Base-by-base conservation (phyloP, 2,888 invertebrate genomes). In the Pseudococcus viburni region DNA sequence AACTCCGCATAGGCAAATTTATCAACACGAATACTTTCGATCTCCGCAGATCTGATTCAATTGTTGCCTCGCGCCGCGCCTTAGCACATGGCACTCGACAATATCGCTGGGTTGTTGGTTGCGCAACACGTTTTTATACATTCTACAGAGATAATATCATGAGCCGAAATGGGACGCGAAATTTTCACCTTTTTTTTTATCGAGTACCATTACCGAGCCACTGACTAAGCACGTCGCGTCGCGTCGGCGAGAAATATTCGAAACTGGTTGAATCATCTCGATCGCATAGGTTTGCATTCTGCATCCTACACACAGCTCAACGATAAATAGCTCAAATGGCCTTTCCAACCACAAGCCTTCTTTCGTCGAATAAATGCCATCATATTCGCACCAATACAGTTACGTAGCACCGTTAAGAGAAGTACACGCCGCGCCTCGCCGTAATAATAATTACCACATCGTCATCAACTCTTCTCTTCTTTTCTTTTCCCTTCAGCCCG, bases 181-280 rank as follows among this genome's bases (percentile, higher is more conserved):
- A 64, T 64, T 64, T 22, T 64, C 7, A 64, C 64, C 64, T 22
- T 9, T 2, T 64, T 64, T 19, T n/a, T 33, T 33, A 22, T 64
- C 51, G 12, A 12, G 15, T 17, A 51, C 19, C 22, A 64, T 64
- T 19, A 19, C 22, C 12, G 19, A 22, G 19, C 64, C 22, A 11
- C 64, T 64, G 64, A 64, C 64, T 64, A 64, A 64, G 26, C 26
- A 33, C 26, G 26, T 33, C 26, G 26, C 26, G 26, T 22, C 19
- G 19, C 12, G 64, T 22, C 3, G 64, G 64, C 19, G 19, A 64
- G n/a, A 59, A 51, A 7, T 51, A 19, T 64, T 64, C 64, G 26
- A 12, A 19, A 64, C 64, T 19, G 19, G 64, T 64, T 64, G 64
- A 64, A 64, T 64, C 64, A 64, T 64, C 64, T 64, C 22, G 64